phyloP scores from a whole-genome alignment of 2,113 vertebrate species.

The Labeo catla region DNA sequence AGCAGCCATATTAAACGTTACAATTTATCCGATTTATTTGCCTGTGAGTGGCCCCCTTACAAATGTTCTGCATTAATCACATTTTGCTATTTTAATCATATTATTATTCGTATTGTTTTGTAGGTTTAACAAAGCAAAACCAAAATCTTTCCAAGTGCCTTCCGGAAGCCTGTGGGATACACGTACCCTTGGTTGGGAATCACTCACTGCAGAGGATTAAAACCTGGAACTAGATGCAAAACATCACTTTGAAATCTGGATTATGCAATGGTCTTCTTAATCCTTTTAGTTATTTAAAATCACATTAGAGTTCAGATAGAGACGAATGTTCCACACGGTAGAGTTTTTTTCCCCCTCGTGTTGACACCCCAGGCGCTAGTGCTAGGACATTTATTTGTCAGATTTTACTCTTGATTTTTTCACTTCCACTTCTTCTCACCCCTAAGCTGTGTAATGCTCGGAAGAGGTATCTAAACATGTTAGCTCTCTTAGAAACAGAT shows the following conservation, averaged over 20 bases:
- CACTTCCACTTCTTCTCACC: constrained; percentile 5
- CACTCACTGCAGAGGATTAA: constrained; percentile 4
- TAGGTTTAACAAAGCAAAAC: constrained; percentile 3
- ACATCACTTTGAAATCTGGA: constrained; percentile 31
- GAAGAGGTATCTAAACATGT: constrained; percentile 12
- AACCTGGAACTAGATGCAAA: constrained; percentile 7
- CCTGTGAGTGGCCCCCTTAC: not conserved
- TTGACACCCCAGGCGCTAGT: constrained; percentile 26
- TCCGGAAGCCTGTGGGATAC: not conserved
- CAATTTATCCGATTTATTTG: not conserved
- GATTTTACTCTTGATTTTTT: not conserved
- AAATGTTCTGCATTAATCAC: not conserved
- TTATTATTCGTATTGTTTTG: not conserved
- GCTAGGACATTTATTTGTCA: constrained; percentile 31
- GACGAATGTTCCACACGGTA: not conserved
- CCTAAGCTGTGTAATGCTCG: not conserved
- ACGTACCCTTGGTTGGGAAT: not conserved
- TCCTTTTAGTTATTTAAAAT: constrained; percentile 35
- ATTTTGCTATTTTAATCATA: not conserved
- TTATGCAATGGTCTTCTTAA: constrained; percentile 26
- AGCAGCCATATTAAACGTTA: not conserved
- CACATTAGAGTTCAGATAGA: constrained; percentile 34
- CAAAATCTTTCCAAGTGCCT: not conserved
- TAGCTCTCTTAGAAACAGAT: constrained; percentile 26
- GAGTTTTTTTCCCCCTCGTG: not conserved